A percentile compares a stretch with the other conserved stretches of the same genome.
phyloP scores from a whole-genome alignment of 2,797 vertebrate genomes.

The Rachycentron canadum region DNA sequence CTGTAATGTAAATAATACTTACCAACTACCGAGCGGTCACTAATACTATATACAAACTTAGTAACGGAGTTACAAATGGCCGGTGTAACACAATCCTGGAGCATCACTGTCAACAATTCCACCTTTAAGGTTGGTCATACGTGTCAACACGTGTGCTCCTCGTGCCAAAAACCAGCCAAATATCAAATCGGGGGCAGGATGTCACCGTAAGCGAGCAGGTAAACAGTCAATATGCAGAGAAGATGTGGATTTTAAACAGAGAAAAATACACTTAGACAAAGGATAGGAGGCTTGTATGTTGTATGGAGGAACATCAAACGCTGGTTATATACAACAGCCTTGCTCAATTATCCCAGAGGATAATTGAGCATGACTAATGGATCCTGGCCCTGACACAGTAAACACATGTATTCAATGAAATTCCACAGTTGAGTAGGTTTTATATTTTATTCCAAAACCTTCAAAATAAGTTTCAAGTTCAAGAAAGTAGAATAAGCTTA shows the following conservation, averaged over 20 bases:
- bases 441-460: conserved; percentile 98
- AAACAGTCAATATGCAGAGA: background rate
- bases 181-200: background rate
- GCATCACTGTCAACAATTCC: too few species aligned
- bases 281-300: too few species aligned
- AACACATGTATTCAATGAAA: conserved; percentile 38
- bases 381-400: background rate
- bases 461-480: conserved; percentile 99
- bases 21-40: background rate
- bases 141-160: background rate
- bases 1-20: too few species aligned
- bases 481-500: conserved; percentile 96
- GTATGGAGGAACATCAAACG: background rate
- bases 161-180: background rate
- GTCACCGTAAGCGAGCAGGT: background rate
- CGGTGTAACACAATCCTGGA: too few species aligned
- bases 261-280: background rate
- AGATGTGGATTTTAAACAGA: background rate
- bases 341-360: background rate
- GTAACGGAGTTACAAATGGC: too few species aligned
- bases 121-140: too few species aligned
- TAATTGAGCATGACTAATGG: background rate
- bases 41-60: too few species aligned
- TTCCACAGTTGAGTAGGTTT: conserved; percentile 83
- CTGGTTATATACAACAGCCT: background rate